These are phyloP conservation scores for Gallinago solitaria DNA, from an alignment of 2,797 vertebrate species.

Conservation along the genomic window DNA sequence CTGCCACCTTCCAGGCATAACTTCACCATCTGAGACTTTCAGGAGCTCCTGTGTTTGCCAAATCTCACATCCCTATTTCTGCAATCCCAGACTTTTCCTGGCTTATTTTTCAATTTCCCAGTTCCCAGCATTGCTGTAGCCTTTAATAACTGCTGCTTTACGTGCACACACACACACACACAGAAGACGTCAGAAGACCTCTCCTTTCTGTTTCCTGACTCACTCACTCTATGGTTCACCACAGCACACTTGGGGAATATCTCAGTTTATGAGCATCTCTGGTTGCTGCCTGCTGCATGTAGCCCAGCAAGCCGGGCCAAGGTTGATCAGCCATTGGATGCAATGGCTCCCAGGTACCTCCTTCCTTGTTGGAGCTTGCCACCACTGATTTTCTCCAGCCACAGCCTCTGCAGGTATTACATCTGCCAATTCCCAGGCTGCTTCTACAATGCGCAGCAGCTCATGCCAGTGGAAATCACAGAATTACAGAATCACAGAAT, in stretches of 20 bases:
- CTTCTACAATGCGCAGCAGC: background rate
- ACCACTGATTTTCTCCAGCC: background rate
- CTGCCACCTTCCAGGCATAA: background rate
- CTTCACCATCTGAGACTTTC: background rate
- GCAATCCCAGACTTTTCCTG: background rate
- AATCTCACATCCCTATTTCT: background rate
- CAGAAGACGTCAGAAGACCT: background rate
- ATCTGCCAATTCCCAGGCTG: background rate
- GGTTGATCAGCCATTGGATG: background rate
- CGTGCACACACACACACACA: background rate
- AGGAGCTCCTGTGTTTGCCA: background rate
- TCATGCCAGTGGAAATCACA: accelerated
- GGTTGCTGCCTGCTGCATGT: background rate
- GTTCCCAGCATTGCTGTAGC: background rate
- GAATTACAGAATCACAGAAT: no score
- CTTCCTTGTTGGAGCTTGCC: background rate
- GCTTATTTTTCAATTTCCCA: background rate
- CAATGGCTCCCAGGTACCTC: background rate
- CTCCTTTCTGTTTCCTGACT: background rate
- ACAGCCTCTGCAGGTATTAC: background rate
- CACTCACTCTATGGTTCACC: background rate
- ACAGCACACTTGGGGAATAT: background rate
- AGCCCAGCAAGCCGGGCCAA: accelerated
- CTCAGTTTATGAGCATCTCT: background rate
- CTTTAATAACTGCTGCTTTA: background rate